Evolutionary conservation across 92 coral and sea anemone species (phyloP), one percentile per base, ranked within the genome.

Genomic region (Pocillopora grandis): DNA sequence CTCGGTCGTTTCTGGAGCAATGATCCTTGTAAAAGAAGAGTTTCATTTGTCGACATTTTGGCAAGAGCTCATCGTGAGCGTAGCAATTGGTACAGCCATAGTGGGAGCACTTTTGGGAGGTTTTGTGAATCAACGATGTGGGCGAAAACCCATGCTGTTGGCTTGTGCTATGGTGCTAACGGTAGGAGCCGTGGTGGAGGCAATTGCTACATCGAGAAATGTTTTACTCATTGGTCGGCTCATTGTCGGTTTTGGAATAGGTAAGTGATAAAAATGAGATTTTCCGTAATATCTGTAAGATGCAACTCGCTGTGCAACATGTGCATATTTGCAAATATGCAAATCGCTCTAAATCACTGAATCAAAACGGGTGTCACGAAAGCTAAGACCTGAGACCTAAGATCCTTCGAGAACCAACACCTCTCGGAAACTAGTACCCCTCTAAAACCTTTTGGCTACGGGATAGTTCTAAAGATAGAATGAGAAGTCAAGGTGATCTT

Each of bases 51-150:
- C n/a, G 99, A 21, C 21, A 98, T 10, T 71, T 94, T 35, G 95
- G 99, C 96, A 96, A 52, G 99, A 96, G 82, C 83, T 96, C 48
- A 87, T 96, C 0, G 99, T 96, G 0, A 94, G 99, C 37, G 89
- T 75, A 0, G 94, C 99, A 3, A 94, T 96, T 0, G 99, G 89
- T 17, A 86, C 92, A 2, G 99, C 99, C 18, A 90, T 94, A 9
- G 9, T 94, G 0, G 99, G 99, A 2, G 90, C 99, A 5, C 20
- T 94, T 5, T 10, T 86, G 10, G 98, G 94, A 2, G 99, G 99
- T 9, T 81, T 88, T 20, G 42, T 91, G 84, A 96, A 90, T 75
- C 95, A 96, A 17, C 57, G 70, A 18, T 62, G 85, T 35, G 99
- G 99, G 5, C 74, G 99, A 49, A 92, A 90, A 79, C 95, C 95